Conservation (phyloP, 2,797 vertebrate genomes). For the Aulostomus chinensis region DNA sequence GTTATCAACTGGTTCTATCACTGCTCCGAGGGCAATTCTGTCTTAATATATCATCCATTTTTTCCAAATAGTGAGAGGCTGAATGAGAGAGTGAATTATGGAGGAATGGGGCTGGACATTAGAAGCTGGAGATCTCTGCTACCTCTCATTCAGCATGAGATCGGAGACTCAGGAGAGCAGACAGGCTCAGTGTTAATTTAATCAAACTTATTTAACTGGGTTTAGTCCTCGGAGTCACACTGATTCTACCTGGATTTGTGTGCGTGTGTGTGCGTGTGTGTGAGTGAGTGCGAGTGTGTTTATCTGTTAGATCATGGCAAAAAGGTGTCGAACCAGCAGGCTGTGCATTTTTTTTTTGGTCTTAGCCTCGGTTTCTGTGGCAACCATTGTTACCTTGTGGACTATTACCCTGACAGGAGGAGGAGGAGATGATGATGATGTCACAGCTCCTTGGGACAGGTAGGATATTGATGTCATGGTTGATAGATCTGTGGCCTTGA, state of each 20-base stretch:
- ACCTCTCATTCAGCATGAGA: not conserved
- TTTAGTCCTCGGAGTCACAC: no score
- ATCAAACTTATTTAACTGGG: not conserved
- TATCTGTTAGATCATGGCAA: slow-evolving; percentile 46
- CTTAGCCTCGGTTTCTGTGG: slow-evolving; percentile 59
- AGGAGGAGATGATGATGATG: not conserved
- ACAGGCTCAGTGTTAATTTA: not conserved
- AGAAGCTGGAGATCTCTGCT: slow-evolving; percentile 10
- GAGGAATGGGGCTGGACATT: not conserved
- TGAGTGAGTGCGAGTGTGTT: no score
- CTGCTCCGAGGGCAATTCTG: slow-evolving; percentile 8
- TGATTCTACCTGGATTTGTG: no score
- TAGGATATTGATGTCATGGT: slow-evolving; percentile 51
- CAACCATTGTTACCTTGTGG: slow-evolving; percentile 86
- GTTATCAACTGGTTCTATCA: slow-evolving; percentile 14
- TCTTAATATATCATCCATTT: slow-evolving; percentile 32
- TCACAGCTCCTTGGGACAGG: slow-evolving; percentile 73
- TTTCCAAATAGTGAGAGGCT: slow-evolving; percentile 8
- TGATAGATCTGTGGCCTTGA: no score
- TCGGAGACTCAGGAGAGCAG: not conserved
- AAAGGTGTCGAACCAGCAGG: slow-evolving; percentile 41
- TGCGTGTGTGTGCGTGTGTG: no score
- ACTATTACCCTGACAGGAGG: slow-evolving; percentile 68
- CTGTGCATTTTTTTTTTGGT: slow-evolving; percentile 45
- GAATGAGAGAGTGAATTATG: no score